These are phyloP conservation scores for Pelagia noctiluca DNA, from an alignment of 30 jellyfish, hydroid and myxozoan species.

Conservation along the genomic window DNA sequence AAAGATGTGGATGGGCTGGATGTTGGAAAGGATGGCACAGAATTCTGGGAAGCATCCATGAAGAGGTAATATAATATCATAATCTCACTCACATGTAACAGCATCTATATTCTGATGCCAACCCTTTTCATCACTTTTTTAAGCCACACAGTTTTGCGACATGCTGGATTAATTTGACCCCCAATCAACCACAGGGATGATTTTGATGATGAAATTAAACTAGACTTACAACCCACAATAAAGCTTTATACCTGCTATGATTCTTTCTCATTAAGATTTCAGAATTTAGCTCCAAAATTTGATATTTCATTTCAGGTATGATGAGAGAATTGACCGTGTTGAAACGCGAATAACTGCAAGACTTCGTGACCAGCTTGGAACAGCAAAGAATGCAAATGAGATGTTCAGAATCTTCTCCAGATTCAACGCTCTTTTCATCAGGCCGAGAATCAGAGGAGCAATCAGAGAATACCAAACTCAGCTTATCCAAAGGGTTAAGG, in stretches of 20 bases:
- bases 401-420: conserved; percentile 94
- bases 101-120: no score
- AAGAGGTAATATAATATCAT: conserved; percentile 84
- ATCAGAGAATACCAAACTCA: conserved; percentile 91
- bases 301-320: conserved; percentile 71
- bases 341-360: conserved; percentile 93
- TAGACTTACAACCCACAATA: no score
- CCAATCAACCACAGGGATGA: no score
- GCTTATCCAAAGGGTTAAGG: conserved; percentile 88
- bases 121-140: no score
- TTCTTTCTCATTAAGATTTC: no score
- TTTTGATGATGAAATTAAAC: no score
- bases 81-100: no score
- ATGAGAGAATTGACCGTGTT: conserved; percentile 91
- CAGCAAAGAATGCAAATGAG: conserved; percentile 97
- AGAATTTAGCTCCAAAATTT: no score
- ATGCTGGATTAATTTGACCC: not conserved
- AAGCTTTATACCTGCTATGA: no score
- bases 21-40: conserved; percentile 91
- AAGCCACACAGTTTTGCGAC: not conserved
- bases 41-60: conserved; percentile 92
- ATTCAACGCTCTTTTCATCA: conserved; percentile 87
- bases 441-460: conserved; percentile 95
- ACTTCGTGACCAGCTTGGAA: conserved; percentile 91
- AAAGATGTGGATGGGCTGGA: conserved; percentile 96